Evolutionary conservation across 2,113 vertebrate species (phyloP), one percentile per base, ranked within the genome.

Genomic region (Campylomormyrus numenius): DNA sequence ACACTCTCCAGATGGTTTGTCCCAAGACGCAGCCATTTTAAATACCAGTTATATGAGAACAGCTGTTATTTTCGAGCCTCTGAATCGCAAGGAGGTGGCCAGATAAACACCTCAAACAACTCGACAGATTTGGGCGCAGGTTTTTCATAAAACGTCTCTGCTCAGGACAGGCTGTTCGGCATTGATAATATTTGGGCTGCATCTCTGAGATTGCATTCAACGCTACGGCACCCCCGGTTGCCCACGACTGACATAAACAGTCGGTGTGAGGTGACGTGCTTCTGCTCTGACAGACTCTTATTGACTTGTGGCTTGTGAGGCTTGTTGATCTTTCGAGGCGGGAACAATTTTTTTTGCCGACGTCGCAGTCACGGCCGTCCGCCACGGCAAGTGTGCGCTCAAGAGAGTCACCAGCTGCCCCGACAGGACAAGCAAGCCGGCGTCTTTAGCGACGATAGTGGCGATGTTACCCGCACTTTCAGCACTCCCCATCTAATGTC

Each of bases 41-140:
- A 62, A 89, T 31, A 58, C 7, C 77, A 42, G 48, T 42, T n/a
- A 56, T 15, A 62, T 46, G 24, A 84, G 49, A 89, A 42, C 27
- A 85, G 31, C 80, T 85, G 80, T 31, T 56, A 42, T 85, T 11
- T 62, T 62, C 53, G 0, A 10, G 50, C 58, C 53, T 31, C 58
- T 85, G 56, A 39, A 85, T n/a, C 17, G 9, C n/a, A 52, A 31
- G 24, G 50, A 83, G 27, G 4, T 13, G 74, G 35, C 49, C 48
- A 83, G 50, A 84, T 52, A 89, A 89, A 56, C 88, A 56, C 88
- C 11, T 83, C 39, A 85, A 88, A 17, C 10, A 89, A 58, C 49
- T 46, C 50, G 6, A 89, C 83, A 58, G 10, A n/a, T 85, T 48
- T 56, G 17, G 66, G 70, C 10, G 80, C 9, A n/a, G 39, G 9